Evolutionary conservation across 2,888 invertebrate genomes (phyloP).

Genomic region (Baronia brevicornis): DNA sequence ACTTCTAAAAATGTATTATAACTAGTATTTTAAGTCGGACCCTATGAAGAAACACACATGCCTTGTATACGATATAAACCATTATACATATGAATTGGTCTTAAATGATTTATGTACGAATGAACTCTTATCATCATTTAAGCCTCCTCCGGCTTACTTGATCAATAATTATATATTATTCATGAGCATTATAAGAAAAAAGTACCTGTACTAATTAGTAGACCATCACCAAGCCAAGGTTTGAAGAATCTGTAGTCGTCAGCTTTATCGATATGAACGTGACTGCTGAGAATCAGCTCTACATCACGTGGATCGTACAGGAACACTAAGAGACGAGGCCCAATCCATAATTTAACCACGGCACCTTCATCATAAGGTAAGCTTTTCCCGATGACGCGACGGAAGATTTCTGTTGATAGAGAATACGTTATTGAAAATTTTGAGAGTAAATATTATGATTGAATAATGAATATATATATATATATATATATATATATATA

Average conservation of each 20-base stretch:
- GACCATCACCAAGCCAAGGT: conserved; percentile 89
- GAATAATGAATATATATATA: too few species aligned
- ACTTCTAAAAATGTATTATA: too few species aligned
- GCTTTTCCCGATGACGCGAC: conserved; percentile 72
- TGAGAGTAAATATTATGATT: too few species aligned
- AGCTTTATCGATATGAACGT: conserved; percentile 87
- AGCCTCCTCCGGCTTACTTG: too few species aligned
- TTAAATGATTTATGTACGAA: too few species aligned
- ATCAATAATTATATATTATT: conserved; percentile 16
- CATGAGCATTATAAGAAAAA: conserved; percentile 18
- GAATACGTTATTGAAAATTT: conserved; percentile 3
- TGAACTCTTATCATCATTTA: too few species aligned
- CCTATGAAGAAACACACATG: too few species aligned
- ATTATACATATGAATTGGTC: too few species aligned
- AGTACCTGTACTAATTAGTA: conserved; percentile 85
- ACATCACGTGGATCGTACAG: conserved; percentile 85
- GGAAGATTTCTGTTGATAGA: conserved; percentile 79
- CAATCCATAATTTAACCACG: conserved; percentile 83
- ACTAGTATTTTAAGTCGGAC: too few species aligned
- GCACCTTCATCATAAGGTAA: conserved; percentile 68
- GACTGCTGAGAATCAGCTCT: conserved; percentile 85
- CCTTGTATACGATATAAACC: too few species aligned
- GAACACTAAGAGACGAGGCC: conserved; percentile 84
- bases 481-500: too few species aligned
- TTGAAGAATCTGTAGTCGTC: conserved; percentile 86